Conservation (phyloP, 2,888 invertebrate genomes). For the Nomada goodeniana region DNA sequence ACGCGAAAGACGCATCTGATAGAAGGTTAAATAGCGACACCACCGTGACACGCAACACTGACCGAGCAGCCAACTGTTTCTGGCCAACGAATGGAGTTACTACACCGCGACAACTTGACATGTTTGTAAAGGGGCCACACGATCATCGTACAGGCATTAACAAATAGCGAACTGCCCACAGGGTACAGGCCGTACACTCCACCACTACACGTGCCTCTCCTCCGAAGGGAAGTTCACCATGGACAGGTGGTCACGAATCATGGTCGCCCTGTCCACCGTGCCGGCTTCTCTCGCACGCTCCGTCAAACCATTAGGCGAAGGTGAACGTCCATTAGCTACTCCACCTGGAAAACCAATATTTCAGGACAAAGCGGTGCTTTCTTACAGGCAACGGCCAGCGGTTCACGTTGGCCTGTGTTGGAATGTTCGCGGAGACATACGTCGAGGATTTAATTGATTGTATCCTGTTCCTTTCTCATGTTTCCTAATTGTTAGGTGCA, state of each 20-base stretch:
- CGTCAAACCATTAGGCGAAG: constrained; percentile 48
- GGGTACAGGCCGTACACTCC: constrained; percentile 48
- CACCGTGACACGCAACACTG: constrained; percentile 75
- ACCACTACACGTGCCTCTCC: constrained; percentile 37
- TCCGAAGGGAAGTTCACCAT: constrained; percentile 60
- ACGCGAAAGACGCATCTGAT: constrained; percentile 78
- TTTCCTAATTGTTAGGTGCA: too few species aligned
- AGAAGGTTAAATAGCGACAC: constrained; percentile 79
- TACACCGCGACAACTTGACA: constrained; percentile 80
- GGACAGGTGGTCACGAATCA: constrained; percentile 69
- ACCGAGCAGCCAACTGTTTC: constrained; percentile 69
- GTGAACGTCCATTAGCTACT: constrained; percentile 17
- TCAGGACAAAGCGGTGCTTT: neutral
- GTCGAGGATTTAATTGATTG: too few species aligned
- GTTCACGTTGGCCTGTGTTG: too few species aligned
- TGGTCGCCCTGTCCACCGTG: constrained; percentile 46
- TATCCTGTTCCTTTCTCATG: too few species aligned
- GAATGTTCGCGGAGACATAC: too few species aligned
- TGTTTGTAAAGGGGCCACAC: constrained; percentile 80
- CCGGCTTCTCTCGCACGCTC: constrained; percentile 40
- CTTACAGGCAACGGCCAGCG: neutral
- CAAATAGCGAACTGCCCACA: constrained; percentile 70
- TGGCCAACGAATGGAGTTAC: constrained; percentile 75
- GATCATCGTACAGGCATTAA: constrained; percentile 77
- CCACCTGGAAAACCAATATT: constrained; percentile 34